Percentiles rank a stretch among this genome's conserved stretches.
phyloP scores from a whole-genome alignment of 2,888 invertebrate genomes.

The Strigamia transsilvanica region DNA sequence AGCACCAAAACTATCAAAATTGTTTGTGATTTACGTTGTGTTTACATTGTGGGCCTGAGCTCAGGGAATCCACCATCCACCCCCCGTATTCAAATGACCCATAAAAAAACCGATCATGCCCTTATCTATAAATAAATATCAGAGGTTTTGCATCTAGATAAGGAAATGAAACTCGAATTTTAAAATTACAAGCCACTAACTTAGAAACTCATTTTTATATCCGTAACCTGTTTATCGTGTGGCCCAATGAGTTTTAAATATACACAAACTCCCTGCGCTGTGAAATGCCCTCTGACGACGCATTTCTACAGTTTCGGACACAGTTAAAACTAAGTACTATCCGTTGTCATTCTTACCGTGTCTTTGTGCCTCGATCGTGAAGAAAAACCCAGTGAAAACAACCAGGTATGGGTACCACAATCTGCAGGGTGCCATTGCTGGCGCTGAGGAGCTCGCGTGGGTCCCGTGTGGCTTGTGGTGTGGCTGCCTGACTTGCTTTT shows the following conservation, averaged over 20 bases:
- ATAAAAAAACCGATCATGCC: not conserved
- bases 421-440: slow-evolving; percentile 2
- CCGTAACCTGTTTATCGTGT: not conserved
- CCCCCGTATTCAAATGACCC: not conserved
- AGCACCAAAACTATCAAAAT: no score
- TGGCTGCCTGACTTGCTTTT: not conserved
- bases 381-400: not conserved
- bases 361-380: not conserved
- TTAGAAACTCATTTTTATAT: not conserved
- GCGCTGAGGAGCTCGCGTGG: not conserved
- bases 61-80: no score
- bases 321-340: no score
- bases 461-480: not conserved
- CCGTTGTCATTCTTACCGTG: not conserved
- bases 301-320: not conserved
- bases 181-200: not conserved
- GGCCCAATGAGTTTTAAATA: not conserved
- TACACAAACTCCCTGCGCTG: not conserved
- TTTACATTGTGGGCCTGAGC: no score
- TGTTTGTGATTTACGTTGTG: no score
- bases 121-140: not conserved
- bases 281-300: not conserved
- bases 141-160: not conserved
- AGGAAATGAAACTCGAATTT: not conserved
- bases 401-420: slow-evolving; percentile 1